Evolutionary conservation across 2,888 invertebrate species (phyloP).

Genomic region (Latrodectus elegans): DNA sequence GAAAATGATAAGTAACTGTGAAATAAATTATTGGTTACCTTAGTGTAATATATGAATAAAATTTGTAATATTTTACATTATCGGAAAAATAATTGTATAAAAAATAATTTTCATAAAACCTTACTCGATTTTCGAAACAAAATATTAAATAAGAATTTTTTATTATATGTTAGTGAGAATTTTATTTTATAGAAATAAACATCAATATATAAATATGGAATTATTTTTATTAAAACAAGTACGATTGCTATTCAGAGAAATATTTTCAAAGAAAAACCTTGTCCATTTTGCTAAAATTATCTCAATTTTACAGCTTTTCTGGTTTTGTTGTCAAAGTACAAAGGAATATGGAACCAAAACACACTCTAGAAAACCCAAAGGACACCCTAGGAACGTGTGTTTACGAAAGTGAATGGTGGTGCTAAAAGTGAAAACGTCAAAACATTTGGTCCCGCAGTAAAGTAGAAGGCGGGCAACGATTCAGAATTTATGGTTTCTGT

Average conservation of each 20-base stretch:
- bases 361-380: neutral
- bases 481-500: slow-evolving; percentile 50
- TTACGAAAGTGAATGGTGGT: neutral
- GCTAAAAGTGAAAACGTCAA: slow-evolving; percentile 39
- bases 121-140: too few relatives aligned
- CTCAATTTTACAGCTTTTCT: neutral
- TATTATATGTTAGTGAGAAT: too few relatives aligned
- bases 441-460: neutral
- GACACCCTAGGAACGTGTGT: neutral
- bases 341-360: neutral
- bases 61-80: too few relatives aligned
- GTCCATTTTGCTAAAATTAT: neutral
- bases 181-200: too few relatives aligned
- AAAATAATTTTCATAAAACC: too few relatives aligned
- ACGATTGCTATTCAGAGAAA: neutral
- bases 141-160: too few relatives aligned
- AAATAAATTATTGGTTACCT: too few relatives aligned
- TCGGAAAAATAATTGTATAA: too few relatives aligned
- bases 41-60: too few relatives aligned
- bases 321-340: neutral
- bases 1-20: too few relatives aligned
- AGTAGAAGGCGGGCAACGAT: slow-evolving; percentile 7
- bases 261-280: neutral
- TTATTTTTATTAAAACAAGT: neutral
- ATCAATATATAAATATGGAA: neutral